Base-by-base conservation (phyloP, 1,140 invertebrate species). In the Macrostomum lignano region DNA sequence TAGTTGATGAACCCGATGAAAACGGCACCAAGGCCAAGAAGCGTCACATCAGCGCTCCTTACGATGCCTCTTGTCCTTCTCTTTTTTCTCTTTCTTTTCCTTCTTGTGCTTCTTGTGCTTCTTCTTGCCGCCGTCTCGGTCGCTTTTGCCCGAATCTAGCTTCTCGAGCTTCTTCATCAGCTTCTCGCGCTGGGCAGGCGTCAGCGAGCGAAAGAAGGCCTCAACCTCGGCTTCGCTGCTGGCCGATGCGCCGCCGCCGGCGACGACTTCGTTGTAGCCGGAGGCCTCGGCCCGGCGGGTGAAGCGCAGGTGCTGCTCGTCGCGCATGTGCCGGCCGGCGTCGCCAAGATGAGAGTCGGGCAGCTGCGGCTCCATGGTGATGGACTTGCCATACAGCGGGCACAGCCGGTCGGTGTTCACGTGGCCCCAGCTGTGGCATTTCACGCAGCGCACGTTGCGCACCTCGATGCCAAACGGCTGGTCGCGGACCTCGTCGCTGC, bases 391-490 rank as follows among this genome's bases (percentile, higher is more conserved):
- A 43, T 79, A 91, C 54, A 93, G 65, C 21, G 75, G 74, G 61
- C 84, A 94, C 58, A 82, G 54, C 73, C 75, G 79, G 68, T 81
- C 84, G 49, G 91, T 98, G 52, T 96, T 98, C 25, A 96, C 82
- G 48, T 98, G 91, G 4, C 91, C 91, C 84, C 88, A 96, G 52
- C 91, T 88, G 45, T 88, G 75, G 52, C 91, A 98, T 54, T 94
- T 93, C 21, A 98, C 79, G 49, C 91, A 98, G 11, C 84, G 65
- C 0, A 94, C 84, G 65, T 96, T 94, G 22, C 84, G 60, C 0
- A 96, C 84, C 44, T 65, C 51, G 46, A 96, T 96, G 33, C 86
- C 88, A 67, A 96, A 96, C 0, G 88, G 88, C 54, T 96, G 88
- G 63, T 96, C 88, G 37, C 76, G 63, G 46, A 96, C 86, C 56